A percentile compares a stretch with the other conserved stretches of the same genome.
Conservation (phyloP, 2,888 invertebrate species). For the Agrochola litura region DNA sequence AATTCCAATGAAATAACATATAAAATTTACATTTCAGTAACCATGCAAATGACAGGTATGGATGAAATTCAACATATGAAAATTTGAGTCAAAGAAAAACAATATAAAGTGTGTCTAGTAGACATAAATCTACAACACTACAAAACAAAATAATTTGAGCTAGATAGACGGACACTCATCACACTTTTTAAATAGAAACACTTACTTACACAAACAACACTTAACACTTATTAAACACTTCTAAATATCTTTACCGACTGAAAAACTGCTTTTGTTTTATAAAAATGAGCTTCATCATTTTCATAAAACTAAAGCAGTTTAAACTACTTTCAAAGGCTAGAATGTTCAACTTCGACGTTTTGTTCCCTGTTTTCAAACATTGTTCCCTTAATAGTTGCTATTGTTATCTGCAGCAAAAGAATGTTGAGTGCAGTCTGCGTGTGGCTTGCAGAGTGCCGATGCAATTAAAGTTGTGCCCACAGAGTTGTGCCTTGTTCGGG, state of each 20-base stretch:
- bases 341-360: conserved; percentile 19
- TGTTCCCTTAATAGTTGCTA: conserved; percentile 31
- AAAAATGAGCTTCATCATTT: neutral
- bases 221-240: neutral
- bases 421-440: conserved; percentile 43
- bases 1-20: too few species aligned
- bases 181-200: too few species aligned
- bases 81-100: too few species aligned
- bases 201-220: too few species aligned
- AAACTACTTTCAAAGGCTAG: neutral
- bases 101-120: too few species aligned
- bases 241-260: neutral
- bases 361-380: conserved; percentile 22
- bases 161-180: too few species aligned
- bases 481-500: conserved; percentile 33
- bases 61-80: too few species aligned
- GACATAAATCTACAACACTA: too few species aligned
- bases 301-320: neutral
- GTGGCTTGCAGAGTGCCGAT: conserved; percentile 40
- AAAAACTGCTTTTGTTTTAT: neutral
- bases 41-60: too few species aligned
- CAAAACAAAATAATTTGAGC: too few species aligned
- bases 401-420: conserved; percentile 45
- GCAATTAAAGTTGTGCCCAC: conserved; percentile 55
- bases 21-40: too few species aligned